Conservation (phyloP, 2,113 vertebrate species). For the Mormoops blainvillei region DNA sequence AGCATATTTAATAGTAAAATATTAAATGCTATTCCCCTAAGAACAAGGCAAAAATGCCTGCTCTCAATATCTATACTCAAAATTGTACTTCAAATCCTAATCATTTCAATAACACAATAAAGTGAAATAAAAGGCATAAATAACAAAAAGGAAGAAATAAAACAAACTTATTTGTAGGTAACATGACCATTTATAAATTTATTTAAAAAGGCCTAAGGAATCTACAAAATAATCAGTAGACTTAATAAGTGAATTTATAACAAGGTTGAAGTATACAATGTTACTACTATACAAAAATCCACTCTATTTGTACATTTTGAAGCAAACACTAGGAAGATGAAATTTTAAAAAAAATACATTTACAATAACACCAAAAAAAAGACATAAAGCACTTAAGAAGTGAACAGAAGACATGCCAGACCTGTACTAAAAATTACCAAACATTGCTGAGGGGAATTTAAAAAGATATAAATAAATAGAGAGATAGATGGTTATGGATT, state of each 20-base stretch:
- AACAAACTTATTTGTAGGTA: background rate
- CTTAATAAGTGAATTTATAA: background rate
- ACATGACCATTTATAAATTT: background rate
- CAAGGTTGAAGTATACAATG: background rate
- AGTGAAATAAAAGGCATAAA: background rate
- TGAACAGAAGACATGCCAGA: background rate
- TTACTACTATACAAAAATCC: background rate
- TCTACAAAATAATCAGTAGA: background rate
- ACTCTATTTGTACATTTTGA: background rate
- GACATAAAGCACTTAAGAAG: background rate
- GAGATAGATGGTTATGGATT: background rate
- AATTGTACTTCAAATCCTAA: background rate
- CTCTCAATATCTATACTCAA: background rate
- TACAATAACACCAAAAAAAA: background rate
- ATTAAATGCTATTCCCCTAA: background rate
- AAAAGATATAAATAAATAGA: background rate
- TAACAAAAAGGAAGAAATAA: background rate
- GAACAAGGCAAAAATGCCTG: background rate
- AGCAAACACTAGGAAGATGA: background rate
- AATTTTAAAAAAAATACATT: background rate
- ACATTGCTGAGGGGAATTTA: background rate
- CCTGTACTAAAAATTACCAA: background rate
- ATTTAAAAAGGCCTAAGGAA: background rate
- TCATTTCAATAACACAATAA: background rate
- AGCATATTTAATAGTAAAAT: background rate